Evolutionary conservation across 2,113 vertebrate species (phyloP).

Genomic region (Sminthopsis crassicaudata): DNA sequence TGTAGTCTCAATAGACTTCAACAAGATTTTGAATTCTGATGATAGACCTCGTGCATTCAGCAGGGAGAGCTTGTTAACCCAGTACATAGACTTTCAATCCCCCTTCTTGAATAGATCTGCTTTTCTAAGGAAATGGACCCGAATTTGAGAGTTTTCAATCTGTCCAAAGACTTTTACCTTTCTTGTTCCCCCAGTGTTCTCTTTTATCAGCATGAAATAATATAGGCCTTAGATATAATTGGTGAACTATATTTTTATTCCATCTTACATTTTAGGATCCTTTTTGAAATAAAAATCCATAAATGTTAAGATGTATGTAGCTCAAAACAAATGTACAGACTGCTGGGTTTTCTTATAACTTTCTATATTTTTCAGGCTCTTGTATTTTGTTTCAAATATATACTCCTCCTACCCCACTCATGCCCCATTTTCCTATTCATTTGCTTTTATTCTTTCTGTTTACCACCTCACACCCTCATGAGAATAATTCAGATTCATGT

Average conservation of each 20-base stretch:
- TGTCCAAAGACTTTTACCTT: neutral
- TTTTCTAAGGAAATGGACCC: neutral
- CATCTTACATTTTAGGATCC: neutral
- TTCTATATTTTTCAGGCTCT: neutral
- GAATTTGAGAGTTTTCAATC: neutral
- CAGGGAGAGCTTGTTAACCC: constrained; percentile 15
- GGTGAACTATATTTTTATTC: neutral
- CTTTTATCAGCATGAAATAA: neutral
- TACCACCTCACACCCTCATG: neutral
- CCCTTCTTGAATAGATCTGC: constrained; percentile 20
- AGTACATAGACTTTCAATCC: neutral
- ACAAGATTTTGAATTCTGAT: constrained; percentile 54
- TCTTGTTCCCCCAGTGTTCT: neutral
- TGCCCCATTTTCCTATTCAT: constrained; percentile 20
- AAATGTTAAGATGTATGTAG: neutral
- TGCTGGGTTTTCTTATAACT: neutral
- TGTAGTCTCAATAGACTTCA: constrained; percentile 13
- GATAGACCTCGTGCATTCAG: constrained; percentile 38
- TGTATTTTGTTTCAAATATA: neutral
- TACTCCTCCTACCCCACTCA: neutral
- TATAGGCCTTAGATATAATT: neutral
- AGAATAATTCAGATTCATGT: neutral
- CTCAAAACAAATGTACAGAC: neutral
- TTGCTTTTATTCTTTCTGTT: neutral
- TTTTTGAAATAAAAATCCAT: neutral